These are phyloP conservation scores for Drosophila prosaltans DNA, from an alignment of 1,140 invertebrate species.

Conservation along the genomic window DNA sequence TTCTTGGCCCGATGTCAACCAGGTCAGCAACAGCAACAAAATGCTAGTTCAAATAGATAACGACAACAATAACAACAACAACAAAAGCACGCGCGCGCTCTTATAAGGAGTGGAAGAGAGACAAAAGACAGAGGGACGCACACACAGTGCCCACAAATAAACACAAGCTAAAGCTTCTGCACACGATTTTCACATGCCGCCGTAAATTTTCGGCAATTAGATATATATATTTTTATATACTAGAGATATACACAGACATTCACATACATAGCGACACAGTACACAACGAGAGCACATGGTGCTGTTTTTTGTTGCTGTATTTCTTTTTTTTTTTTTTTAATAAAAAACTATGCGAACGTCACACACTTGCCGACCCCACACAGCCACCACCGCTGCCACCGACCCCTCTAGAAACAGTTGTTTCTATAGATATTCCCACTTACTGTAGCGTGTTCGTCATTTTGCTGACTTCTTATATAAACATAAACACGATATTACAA, in stretches of 20 bases:
- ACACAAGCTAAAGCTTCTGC: conserved; percentile 13
- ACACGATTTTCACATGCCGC: conserved; percentile 65
- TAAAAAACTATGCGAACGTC: conserved; percentile 36
- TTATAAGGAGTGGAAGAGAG: conserved; percentile 5
- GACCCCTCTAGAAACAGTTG: not conserved
- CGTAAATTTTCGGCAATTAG: conserved; percentile 71
- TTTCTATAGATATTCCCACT: conserved; percentile 32
- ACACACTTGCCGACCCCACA: conserved; percentile 16
- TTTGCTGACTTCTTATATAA: conserved; percentile 65
- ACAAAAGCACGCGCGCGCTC: conserved; percentile 3
- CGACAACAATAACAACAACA: conserved; percentile 1
- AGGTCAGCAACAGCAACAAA: conserved; percentile 29
- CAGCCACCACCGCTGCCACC: not conserved
- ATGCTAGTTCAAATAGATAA: conserved; percentile 29
- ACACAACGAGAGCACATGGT: conserved; percentile 46
- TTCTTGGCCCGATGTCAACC: conserved; percentile 37
- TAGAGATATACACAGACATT: not conserved
- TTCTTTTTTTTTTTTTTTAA: conserved; percentile 30
- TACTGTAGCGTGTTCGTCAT: conserved; percentile 71
- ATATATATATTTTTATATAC: conserved; percentile 15
- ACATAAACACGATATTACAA: conserved; percentile 70
- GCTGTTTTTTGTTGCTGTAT: conserved; percentile 12
- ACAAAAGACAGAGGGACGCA: conserved; percentile 29
- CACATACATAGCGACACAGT: conserved; percentile 11
- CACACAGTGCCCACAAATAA: conserved; percentile 14